Conservation (phyloP, 2,797 vertebrate species). For the Cygnus olor region DNA sequence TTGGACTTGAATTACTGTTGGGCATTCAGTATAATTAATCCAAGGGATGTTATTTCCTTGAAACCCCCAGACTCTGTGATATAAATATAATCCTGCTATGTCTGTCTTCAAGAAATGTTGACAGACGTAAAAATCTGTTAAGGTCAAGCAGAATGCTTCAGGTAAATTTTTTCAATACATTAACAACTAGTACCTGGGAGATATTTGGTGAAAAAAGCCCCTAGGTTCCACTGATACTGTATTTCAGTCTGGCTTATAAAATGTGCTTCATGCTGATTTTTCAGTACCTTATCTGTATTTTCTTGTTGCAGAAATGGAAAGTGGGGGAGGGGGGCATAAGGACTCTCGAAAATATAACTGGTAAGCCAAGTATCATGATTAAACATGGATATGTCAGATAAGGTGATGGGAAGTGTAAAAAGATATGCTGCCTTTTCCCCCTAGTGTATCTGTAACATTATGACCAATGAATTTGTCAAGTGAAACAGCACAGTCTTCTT, state of each 20-base stretch:
- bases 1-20: not conserved
- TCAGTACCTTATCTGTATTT: slow-evolving; percentile 40
- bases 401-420: slow-evolving; percentile 62
- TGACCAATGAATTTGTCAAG: slow-evolving; percentile 77
- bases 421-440: slow-evolving; percentile 58
- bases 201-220: not conserved
- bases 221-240: not conserved
- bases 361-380: slow-evolving; percentile 46
- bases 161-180: not conserved
- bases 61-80: not conserved
- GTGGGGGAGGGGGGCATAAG: not conserved
- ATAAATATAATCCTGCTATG: not conserved
- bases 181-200: not conserved
- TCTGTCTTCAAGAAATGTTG: not conserved
- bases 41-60: not conserved
- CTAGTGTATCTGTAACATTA: slow-evolving; percentile 75
- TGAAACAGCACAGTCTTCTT: slow-evolving; percentile 61
- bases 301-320: slow-evolving; percentile 21
- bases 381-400: slow-evolving; percentile 62
- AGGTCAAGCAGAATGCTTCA: not conserved
- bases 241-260: slow-evolving; percentile 15
- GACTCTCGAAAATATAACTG: slow-evolving; percentile 33
- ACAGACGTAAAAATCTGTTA: not conserved
- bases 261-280: not conserved
- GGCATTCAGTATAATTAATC: not conserved